Evolutionary conservation across 2,113 vertebrate genomes (phyloP).

Genomic region (Cathartes aura): DNA sequence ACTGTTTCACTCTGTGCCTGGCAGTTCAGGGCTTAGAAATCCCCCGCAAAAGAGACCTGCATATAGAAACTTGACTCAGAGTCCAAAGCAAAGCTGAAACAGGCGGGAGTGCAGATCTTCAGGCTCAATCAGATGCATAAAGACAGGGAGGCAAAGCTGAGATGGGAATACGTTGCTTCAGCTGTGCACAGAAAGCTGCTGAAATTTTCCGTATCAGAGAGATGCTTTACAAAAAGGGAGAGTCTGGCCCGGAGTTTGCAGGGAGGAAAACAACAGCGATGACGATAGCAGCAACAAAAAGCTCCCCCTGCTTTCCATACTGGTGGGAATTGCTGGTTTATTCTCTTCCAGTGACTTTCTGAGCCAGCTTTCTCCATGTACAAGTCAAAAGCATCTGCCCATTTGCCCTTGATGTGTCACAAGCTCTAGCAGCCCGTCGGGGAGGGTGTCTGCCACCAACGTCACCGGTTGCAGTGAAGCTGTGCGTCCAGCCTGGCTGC

Average conservation of each 20-base stretch:
- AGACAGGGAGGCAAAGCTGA: conserved; percentile 25
- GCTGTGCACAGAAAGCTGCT: not conserved
- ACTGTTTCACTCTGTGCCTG: conserved; percentile 2
- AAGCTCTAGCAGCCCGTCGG: not conserved
- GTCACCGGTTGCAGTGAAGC: not conserved
- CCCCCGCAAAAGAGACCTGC: not conserved
- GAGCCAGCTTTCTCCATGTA: conserved; percentile 31
- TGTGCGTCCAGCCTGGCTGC: not conserved
- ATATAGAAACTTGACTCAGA: not conserved
- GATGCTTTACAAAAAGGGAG: conserved; percentile 25
- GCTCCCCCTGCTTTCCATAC: conserved; percentile 5
- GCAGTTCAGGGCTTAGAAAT: conserved; percentile 28
- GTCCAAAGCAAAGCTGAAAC: conserved; percentile 29
- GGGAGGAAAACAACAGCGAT: conserved; percentile 30
- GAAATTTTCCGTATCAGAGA: conserved; percentile 62
- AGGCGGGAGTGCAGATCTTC: conserved; percentile 41
- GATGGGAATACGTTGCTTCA: conserved; percentile 38
- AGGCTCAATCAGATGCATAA: conserved; percentile 41
- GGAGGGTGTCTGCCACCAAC: not conserved
- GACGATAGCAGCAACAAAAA: conserved; percentile 1
- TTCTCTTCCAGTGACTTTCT: conserved; percentile 39
- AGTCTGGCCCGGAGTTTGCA: conserved; percentile 43
- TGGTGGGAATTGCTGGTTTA: conserved; percentile 37
- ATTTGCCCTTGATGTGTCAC: not conserved
- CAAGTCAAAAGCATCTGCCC: conserved; percentile 20